Evolutionary conservation across 2,797 vertebrate genomes (phyloP).

Genomic region (Pipistrellus pygmaeus): DNA sequence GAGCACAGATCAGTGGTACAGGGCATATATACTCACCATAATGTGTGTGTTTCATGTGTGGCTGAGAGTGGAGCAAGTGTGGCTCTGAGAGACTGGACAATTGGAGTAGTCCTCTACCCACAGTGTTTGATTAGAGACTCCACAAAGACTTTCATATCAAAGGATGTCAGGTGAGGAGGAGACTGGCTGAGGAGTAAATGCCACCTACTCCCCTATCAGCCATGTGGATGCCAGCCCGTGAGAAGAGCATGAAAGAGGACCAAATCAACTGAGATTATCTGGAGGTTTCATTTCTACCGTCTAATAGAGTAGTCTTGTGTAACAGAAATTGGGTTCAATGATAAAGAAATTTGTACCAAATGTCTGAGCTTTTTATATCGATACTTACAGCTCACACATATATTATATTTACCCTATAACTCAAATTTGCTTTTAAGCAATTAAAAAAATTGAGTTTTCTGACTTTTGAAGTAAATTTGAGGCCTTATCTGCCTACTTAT

Average conservation of each 20-base stretch:
- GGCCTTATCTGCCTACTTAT: constrained; percentile 15
- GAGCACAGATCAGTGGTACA: neutral
- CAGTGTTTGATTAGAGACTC: neutral
- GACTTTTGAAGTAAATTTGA: constrained; percentile 37
- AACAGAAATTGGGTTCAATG: neutral
- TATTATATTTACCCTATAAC: constrained; percentile 29
- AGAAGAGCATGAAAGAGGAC: constrained; percentile 3
- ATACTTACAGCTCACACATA: neutral
- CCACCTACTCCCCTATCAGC: neutral
- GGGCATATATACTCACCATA: neutral
- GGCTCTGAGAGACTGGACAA: neutral
- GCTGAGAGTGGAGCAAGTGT: neutral
- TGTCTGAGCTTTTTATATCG: constrained; percentile 2
- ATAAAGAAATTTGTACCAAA: constrained; percentile 19
- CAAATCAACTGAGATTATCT: neutral
- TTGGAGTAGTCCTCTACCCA: neutral
- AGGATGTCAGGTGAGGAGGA: neutral
- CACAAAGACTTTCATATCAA: neutral
- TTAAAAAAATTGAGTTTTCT: constrained; percentile 45
- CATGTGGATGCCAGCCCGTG: neutral
- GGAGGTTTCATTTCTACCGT: neutral
- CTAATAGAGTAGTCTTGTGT: neutral
- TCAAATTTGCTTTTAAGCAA: constrained; percentile 54
- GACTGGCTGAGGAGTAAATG: neutral
- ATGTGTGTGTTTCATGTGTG: neutral